These are phyloP conservation scores for Formica exsecta DNA, from an alignment of 1,140 invertebrate genomes.

Conservation along the genomic window DNA sequence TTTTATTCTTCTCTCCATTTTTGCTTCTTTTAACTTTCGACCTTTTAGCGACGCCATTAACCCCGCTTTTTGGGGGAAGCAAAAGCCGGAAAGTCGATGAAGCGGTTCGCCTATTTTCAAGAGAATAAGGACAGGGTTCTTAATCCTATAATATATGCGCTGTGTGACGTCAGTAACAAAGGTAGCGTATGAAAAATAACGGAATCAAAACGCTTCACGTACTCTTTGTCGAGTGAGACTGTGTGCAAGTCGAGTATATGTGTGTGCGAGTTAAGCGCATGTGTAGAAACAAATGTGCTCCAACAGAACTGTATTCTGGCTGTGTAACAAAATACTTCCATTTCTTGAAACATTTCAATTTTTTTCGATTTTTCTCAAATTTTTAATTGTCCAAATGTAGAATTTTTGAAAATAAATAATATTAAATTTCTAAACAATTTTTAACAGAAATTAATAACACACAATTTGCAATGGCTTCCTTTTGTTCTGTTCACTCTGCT, in stretches of 20 bases:
- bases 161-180: conserved; percentile 49
- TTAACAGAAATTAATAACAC: background rate
- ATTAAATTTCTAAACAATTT: background rate
- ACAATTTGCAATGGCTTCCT: too few relatives aligned
- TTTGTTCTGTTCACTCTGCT: too few relatives aligned
- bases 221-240: conserved; percentile 1
- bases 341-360: background rate
- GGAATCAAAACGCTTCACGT: conserved; percentile 28
- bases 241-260: background rate
- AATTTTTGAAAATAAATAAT: background rate
- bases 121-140: conserved; percentile 69
- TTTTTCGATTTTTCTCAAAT: background rate
- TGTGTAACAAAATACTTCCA: background rate
- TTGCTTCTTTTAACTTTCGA: conserved; percentile 73
- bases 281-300: background rate
- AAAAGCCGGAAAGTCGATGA: conserved; percentile 27
- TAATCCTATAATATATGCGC: conserved; percentile 72
- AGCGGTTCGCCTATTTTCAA: conserved; percentile 58
- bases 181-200: conserved; percentile 28
- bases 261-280: background rate
- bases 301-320: background rate
- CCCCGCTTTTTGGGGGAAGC: conserved; percentile 45
- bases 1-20: conserved; percentile 13
- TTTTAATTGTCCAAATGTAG: background rate
- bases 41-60: conserved; percentile 54